These are phyloP conservation scores for Turritopsis rubra DNA, from an alignment of 30 jellyfish, hydroid and myxozoan species.

Conservation along the genomic window DNA sequence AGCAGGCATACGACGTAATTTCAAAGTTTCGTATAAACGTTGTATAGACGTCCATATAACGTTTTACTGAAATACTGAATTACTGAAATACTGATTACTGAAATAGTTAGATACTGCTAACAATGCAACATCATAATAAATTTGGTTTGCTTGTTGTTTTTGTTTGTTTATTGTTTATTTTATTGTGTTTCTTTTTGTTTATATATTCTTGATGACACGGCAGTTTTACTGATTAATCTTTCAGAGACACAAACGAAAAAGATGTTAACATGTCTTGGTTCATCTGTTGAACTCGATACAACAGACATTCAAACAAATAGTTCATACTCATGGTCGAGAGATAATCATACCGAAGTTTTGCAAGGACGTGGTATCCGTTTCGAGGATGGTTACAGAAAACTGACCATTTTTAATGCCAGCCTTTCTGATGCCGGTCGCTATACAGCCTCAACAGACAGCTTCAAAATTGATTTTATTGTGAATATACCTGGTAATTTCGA, in stretches of 20 bases:
- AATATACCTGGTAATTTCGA: not conserved
- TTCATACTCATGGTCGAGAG: not conserved
- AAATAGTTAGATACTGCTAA: too few relatives aligned
- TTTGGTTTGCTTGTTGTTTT: too few relatives aligned
- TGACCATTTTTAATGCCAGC: not conserved
- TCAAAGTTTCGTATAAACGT: too few relatives aligned
- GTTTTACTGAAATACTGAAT: too few relatives aligned
- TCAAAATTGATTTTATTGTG: not conserved
- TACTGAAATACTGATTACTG: too few relatives aligned
- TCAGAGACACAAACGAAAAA: not conserved
- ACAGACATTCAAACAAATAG: not conserved
- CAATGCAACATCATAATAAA: too few relatives aligned
- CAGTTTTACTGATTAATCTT: too few relatives aligned
- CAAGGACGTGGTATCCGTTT: not conserved
- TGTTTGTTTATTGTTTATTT: too few relatives aligned
- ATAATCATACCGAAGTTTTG: not conserved
- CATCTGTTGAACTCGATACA: not conserved
- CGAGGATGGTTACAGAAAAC: not conserved
- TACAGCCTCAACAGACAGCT: not conserved
- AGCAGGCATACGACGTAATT: too few relatives aligned
- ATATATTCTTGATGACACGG: too few relatives aligned
- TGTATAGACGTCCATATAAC: too few relatives aligned
- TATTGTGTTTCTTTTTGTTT: too few relatives aligned
- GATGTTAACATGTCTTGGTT: not conserved
- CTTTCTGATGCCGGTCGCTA: constrained; percentile 3